phyloP scores from a whole-genome alignment of 2,113 vertebrate species.

The Todiramphus chloris region DNA sequence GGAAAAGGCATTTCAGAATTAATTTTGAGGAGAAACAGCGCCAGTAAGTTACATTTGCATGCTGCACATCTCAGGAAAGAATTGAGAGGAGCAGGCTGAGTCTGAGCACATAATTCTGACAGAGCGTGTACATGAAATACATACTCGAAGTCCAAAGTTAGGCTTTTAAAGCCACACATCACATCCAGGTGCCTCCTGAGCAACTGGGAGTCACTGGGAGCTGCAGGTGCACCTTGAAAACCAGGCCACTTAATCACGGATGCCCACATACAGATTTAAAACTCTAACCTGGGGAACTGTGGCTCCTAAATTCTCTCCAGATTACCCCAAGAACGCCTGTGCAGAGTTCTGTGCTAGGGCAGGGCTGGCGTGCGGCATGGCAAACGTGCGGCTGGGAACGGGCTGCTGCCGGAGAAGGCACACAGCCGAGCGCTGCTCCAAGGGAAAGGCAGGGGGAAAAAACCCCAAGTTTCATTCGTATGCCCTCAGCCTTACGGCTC shows the following conservation, averaged over 20 bases:
- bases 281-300: neutral
- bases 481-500: neutral
- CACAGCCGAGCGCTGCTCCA: neutral
- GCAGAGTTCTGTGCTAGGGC: neutral
- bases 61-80: neutral
- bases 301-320: neutral
- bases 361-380: neutral
- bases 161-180: neutral
- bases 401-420: neutral
- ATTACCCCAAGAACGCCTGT: neutral
- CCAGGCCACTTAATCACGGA: neutral
- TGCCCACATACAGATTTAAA: neutral
- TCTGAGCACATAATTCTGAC: neutral
- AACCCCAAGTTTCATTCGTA: neutral
- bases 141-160: neutral
- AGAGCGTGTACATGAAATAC: neutral
- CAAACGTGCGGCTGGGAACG: neutral
- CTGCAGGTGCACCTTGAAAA: neutral
- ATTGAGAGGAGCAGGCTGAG: neutral
- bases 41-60: neutral
- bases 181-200: neutral
- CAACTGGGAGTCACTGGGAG: neutral
- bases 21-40: neutral
- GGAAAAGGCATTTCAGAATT: neutral
- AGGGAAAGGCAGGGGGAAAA: neutral